Percentiles rank a stretch among this genome's conserved stretches.
These are phyloP conservation scores for Kryphioiulus occultus DNA, from an alignment of 2,888 invertebrate species.

Conservation along the genomic window DNA sequence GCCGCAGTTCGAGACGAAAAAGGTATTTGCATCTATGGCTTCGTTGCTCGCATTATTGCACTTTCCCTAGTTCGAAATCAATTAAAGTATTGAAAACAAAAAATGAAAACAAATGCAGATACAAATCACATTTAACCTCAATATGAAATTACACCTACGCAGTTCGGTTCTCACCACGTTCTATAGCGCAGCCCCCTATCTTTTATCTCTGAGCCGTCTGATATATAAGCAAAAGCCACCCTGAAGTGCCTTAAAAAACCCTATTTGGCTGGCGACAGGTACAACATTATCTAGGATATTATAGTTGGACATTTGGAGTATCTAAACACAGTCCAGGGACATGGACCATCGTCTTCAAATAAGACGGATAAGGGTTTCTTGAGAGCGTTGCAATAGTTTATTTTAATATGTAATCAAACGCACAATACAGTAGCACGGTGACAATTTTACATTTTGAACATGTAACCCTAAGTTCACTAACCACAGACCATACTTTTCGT, in stretches of 20 bases:
- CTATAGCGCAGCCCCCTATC: background rate
- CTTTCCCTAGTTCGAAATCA: background rate
- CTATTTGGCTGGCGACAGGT: conserved; percentile 5
- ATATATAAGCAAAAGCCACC: background rate
- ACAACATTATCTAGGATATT: background rate
- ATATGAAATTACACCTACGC: conserved; percentile 5
- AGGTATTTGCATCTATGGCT: background rate
- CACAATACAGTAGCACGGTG: background rate
- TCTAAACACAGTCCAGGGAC: conserved; percentile 44
- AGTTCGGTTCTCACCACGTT: background rate
- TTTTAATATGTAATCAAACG: background rate
- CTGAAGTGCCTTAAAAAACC: background rate
- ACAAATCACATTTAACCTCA: conserved; percentile 5
- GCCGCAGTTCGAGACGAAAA: background rate
- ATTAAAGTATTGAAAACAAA: background rate
- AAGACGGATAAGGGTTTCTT: background rate
- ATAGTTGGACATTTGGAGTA: background rate
- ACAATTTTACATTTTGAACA: conserved; percentile 8
- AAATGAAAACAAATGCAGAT: conserved; percentile 5
- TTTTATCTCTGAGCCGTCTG: background rate
- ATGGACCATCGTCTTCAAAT: conserved; percentile 25
- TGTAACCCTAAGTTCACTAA: background rate
- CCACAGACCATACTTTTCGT: no score
- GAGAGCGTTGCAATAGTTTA: background rate
- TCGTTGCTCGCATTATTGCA: conserved; percentile 5